Evolutionary conservation across 1,140 invertebrate species (phyloP).

Genomic region (Diorhabda sublineata): DNA sequence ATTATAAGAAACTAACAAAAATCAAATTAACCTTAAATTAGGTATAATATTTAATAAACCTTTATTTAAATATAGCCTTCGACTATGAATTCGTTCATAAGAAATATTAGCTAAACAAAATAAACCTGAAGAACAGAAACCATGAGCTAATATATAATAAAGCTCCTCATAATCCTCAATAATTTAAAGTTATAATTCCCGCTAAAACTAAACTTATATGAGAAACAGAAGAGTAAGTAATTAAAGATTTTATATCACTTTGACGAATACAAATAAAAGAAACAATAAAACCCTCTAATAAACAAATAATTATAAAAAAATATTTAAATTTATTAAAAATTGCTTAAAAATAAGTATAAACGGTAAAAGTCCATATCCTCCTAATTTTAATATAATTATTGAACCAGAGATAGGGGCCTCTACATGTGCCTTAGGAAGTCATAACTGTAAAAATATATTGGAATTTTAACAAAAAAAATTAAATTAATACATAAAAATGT

Average conservation of each 20-base stretch:
- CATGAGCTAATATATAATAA: conserved; percentile 53
- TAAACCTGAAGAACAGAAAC: conserved; percentile 48
- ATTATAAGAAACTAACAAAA: too few species aligned
- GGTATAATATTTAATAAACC: too few species aligned
- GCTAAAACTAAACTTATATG: conserved; percentile 54
- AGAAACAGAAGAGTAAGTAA: conserved; percentile 42
- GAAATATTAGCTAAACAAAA: background rate
- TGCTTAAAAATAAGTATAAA: conserved; percentile 48
- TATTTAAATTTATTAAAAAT: conserved; percentile 47
- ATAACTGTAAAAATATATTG: conserved; percentile 65
- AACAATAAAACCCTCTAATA: conserved; percentile 54
- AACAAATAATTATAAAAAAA: conserved; percentile 51
- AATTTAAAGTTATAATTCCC: conserved; percentile 48
- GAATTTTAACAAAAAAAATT: conserved; percentile 66
- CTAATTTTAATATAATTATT: conserved; percentile 69
- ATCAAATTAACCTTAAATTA: too few species aligned
- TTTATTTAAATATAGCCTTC: too few species aligned
- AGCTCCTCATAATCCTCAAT: conserved; percentile 58
- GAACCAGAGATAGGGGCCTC: conserved; percentile 65
- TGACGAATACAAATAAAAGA: conserved; percentile 58
- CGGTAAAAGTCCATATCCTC: conserved; percentile 59
- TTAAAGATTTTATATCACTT: conserved; percentile 51
- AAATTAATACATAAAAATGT: conserved; percentile 53
- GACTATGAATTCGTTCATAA: too few species aligned
- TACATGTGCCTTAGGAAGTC: conserved; percentile 69